Percentiles rank a stretch among this genome's conserved stretches.
Evolutionary conservation across 2,797 vertebrate species (phyloP).

Genomic region (Bradypus variegatus): DNA sequence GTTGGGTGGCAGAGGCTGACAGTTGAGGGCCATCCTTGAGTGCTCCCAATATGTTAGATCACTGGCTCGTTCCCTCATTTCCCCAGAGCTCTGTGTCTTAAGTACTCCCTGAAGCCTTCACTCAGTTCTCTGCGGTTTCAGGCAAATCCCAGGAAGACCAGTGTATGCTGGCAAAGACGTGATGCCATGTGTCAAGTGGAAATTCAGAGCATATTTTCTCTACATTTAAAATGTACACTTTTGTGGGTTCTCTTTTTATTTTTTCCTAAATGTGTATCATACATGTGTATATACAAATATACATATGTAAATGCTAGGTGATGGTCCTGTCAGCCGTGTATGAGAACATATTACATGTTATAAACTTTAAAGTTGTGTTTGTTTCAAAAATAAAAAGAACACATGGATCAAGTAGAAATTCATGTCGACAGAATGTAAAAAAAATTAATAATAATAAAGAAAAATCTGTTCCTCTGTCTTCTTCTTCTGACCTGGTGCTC

Average conservation of each 20-base stretch:
- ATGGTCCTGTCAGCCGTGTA: background rate
- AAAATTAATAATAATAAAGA: background rate
- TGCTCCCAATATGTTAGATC: background rate
- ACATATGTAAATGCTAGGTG: no score
- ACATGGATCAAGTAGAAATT: background rate
- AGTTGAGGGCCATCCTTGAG: background rate
- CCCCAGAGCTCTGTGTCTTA: background rate
- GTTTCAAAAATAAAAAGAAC: background rate
- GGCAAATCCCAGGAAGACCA: background rate
- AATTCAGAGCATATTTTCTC: background rate
- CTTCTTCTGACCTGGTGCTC: background rate
- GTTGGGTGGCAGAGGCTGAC: background rate
- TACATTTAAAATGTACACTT: background rate
- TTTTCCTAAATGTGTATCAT: background rate
- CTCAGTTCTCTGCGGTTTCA: background rate
- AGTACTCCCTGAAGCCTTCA: background rate
- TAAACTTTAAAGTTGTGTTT: background rate
- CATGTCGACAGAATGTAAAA: background rate
- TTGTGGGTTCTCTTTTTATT: background rate
- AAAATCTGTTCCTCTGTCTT: background rate
- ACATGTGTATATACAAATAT: background rate
- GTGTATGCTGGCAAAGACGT: background rate
- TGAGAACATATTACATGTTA: background rate
- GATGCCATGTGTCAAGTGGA: background rate
- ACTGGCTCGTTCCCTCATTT: background rate